Evolutionary conservation across 1,140 invertebrate species (phyloP).

Genomic region (Glossosoma conforme): DNA sequence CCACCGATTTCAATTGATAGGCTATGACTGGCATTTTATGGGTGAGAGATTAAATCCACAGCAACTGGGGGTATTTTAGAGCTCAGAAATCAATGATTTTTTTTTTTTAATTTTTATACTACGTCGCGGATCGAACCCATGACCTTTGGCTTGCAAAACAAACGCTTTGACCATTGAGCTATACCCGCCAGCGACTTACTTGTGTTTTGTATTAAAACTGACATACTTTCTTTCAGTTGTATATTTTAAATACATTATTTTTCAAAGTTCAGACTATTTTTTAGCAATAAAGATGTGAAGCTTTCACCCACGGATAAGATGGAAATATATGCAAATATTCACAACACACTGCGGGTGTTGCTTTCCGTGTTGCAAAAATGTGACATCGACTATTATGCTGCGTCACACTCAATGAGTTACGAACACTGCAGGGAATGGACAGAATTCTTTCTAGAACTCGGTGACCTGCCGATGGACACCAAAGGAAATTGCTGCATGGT

Average conservation of each 20-base stretch:
- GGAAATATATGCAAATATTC: slow-evolving; percentile 27
- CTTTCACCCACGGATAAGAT: slow-evolving; percentile 29
- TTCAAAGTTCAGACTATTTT: slow-evolving; percentile 4
- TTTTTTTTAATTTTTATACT: too few relatives aligned
- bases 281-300: slow-evolving; percentile 11
- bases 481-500: slow-evolving; percentile 29
- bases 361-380: slow-evolving; percentile 25
- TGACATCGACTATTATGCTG: neutral
- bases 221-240: too few relatives aligned
- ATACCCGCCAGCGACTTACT: too few relatives aligned
- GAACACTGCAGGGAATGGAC: slow-evolving; percentile 7
- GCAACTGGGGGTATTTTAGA: too few relatives aligned
- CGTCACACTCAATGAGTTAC: neutral
- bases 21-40: too few relatives aligned
- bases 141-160: too few relatives aligned
- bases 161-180: too few relatives aligned
- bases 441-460: slow-evolving; percentile 19
- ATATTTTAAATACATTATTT: neutral
- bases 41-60: too few relatives aligned
- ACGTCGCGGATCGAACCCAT: too few relatives aligned
- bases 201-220: too few relatives aligned
- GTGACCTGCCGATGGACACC: slow-evolving; percentile 31
- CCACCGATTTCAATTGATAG: too few relatives aligned
- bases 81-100: too few relatives aligned
- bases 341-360: slow-evolving; percentile 22